Conservation (phyloP, 2,113 vertebrate genomes). For the Hippocampus zosterae region DNA sequence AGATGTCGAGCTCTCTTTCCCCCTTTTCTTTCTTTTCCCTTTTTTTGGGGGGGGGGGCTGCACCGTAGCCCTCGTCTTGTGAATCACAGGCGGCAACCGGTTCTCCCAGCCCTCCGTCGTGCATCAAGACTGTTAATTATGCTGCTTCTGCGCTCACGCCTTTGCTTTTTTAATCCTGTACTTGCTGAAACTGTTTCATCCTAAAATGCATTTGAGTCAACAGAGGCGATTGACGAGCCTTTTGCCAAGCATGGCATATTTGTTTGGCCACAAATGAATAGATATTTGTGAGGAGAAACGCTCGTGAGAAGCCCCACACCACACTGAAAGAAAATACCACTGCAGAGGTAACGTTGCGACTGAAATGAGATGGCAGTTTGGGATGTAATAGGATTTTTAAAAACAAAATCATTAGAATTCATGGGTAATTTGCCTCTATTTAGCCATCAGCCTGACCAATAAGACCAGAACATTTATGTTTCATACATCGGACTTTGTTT, state of each 20-base stretch:
- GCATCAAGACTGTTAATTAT: slow-evolving; percentile 61
- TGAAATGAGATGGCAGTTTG: slow-evolving; percentile 9
- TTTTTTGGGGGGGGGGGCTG: slow-evolving; percentile 16
- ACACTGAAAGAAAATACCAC: slow-evolving; percentile 25
- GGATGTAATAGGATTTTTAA: too few relatives aligned
- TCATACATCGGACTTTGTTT: too few relatives aligned
- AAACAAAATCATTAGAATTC: too few relatives aligned
- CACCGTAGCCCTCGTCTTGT: slow-evolving; percentile 36
- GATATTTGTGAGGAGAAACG: slow-evolving; percentile 14
- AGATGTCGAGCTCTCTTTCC: not conserved
- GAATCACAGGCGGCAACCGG: slow-evolving; percentile 55
- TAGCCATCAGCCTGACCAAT: too few relatives aligned
- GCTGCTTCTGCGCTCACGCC: slow-evolving; percentile 36
- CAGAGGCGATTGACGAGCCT: slow-evolving; percentile 20
- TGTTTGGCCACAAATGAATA: slow-evolving; percentile 41
- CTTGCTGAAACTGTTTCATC: slow-evolving; percentile 38
- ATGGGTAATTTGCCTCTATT: too few relatives aligned
- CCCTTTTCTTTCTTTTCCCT: not conserved
- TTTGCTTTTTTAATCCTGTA: slow-evolving; percentile 54
- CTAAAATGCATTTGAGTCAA: slow-evolving; percentile 16
- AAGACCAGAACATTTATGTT: too few relatives aligned
- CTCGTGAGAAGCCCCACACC: slow-evolving; percentile 19
- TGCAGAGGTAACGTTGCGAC: slow-evolving; percentile 31
- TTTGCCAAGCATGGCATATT: slow-evolving; percentile 35
- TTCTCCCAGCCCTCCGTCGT: slow-evolving; percentile 37